Evolutionary conservation across 2,113 vertebrate genomes (phyloP), one percentile per base, ranked within the genome.

Genomic region (Eulemur macaco): DNA sequence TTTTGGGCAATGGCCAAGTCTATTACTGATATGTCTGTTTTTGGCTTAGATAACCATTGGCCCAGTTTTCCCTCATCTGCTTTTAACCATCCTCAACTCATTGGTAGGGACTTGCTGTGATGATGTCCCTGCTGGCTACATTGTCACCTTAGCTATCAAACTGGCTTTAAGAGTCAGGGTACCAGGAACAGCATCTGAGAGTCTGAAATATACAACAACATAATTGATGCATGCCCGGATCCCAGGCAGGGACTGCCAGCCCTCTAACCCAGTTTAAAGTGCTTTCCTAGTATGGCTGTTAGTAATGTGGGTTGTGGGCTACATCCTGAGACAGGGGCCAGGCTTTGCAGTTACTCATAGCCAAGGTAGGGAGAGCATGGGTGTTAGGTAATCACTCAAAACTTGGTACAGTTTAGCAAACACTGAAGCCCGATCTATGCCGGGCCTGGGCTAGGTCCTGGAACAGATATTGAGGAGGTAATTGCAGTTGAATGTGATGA

Each of bases 1-100:
- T 96, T 93, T 95, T 96, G 93, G 68, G 93, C 23, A 94, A 63
- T n/a, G 50, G 83, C 86, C 95, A 96, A 94, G 60, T 95, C 91
- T 91, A 50, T 97, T 69, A 93, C 93, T 94, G n/a, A 74, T 96
- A 56, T 95, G 86, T 89, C 84, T 96, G 39, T 92, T 92, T 96
- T 54, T 47, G 86, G 23, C 63, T 91, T 95, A 91, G 94, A 93
- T 95, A 89, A 97, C 25, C 66, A 81, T 54, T 95, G 93, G 34
- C 89, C 81, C 78, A 54, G 8, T 98, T 97, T 95, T 63, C 47
- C 50, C 74, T 94, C 78, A 60, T 91, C 63, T 80, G 6, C 66
- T 91, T 27, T 60, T 95, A 86, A 80, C 37, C 21, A 88, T 42
- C 47, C 25, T 83, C 29, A 86, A 29, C 34, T 91, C 71, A 58